Base-by-base conservation (phyloP, 2,113 vertebrate genomes). In the Cyanoderma ruficeps region DNA sequence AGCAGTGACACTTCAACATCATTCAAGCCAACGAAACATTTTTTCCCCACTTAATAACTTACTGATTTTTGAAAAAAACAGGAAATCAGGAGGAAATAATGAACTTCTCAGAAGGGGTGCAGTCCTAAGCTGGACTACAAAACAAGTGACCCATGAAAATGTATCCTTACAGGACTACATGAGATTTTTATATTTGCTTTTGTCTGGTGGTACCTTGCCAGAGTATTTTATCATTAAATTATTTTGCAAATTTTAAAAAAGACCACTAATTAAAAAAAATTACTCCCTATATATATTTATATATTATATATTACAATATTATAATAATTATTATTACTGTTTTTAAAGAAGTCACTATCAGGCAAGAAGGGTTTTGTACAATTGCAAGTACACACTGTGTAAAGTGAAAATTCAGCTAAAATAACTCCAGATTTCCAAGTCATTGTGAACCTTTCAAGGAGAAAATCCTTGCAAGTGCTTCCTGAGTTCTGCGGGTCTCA, bases 1-100 rank as follows among this genome's bases (percentile, higher is more conserved):
- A 4, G 1, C 15, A 46, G 21, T 0, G 2, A 25, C 42, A 68
- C 22, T 49, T 41, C 41, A 25, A 0, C n/a, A 70, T 6, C 47
- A 35, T 1, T 47, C 39, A 30, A 71, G 21, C 28, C 82, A 89
- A 70, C 8, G 71, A 60, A 83, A 31, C 11, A 6, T 25, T 57
- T 86, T 83, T 30, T 69, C 27, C 39, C 21, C 18, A 46, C 30
- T 91, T 37, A 47, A 11, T 30, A 30, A 21, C 30, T 76, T 16
- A 44, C 0, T 41, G 7, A 13, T 22, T 72, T 9, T 7, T 33
- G 57, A 55, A 37, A 61, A 50, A 28, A 47, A 22, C 24, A 33
- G 10, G 20, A 82, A 82, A 68, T 12, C 8, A 68, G 49, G 37
- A 49, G 11, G 18, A 77, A 82, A 67, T 20, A 41, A 59, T 6